Evolutionary conservation across 23 tunicate genomes (phyloP).

Genomic region (Aplidium turbinatum): DNA sequence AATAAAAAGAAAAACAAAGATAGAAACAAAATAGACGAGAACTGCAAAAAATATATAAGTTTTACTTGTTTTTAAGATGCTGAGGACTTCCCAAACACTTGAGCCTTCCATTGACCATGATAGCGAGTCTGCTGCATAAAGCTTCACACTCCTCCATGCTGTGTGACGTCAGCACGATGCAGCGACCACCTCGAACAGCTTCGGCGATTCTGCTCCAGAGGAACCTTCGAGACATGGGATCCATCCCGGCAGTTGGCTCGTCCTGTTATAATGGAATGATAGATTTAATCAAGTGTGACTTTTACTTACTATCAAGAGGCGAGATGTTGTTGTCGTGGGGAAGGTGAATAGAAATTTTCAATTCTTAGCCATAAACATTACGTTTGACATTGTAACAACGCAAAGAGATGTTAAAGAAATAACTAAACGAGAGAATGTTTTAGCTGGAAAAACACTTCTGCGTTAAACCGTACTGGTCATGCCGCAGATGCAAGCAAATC

Average conservation of each 20-base stretch:
- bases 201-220: constrained; percentile 83
- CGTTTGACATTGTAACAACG: too few relatives aligned
- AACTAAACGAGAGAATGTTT: too few relatives aligned
- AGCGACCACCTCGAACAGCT: constrained; percentile 71
- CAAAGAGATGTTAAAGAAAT: too few relatives aligned
- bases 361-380: too few relatives aligned
- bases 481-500: too few relatives aligned
- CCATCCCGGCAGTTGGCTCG: constrained; percentile 99
- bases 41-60: not conserved
- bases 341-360: too few relatives aligned
- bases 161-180: constrained; percentile 93
- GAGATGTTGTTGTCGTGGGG: too few relatives aligned
- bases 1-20: not conserved
- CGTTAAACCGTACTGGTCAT: too few relatives aligned
- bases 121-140: constrained; percentile 85
- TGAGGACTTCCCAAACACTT: constrained; percentile 92
- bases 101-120: constrained; percentile 94
- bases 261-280: too few relatives aligned
- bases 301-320: too few relatives aligned
- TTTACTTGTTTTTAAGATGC: constrained; percentile 83
- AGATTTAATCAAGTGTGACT: too few relatives aligned
- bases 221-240: constrained; percentile 88
- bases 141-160: constrained; percentile 99
- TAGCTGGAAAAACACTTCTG: too few relatives aligned
- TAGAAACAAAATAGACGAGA: not conserved